Conservation (phyloP, 2,113 vertebrate genomes). For the Rhegmatorhina hoffmannsi region DNA sequence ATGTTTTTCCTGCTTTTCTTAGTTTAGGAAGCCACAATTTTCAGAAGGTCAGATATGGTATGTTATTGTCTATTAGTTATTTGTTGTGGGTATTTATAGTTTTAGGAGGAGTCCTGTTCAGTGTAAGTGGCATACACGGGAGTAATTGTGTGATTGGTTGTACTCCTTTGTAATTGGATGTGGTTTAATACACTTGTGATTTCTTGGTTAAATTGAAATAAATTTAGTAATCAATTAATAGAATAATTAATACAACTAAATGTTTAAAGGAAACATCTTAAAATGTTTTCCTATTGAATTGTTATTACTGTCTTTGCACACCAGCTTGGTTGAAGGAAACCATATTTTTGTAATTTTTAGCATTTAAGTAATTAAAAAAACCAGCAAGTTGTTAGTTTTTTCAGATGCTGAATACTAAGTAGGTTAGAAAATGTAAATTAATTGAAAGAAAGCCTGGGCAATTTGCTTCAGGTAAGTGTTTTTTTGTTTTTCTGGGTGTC, state of each 20-base stretch:
- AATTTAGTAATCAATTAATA: neutral
- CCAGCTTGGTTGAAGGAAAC: neutral
- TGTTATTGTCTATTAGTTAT: neutral
- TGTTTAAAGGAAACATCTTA: neutral
- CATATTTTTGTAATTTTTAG: neutral
- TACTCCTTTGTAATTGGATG: neutral
- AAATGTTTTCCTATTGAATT: neutral
- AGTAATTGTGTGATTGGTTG: neutral
- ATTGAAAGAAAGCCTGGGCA: neutral
- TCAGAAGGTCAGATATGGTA: neutral
- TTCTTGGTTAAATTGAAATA: neutral
- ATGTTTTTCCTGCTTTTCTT: neutral
- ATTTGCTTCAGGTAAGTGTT: neutral
- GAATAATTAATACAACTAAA: neutral
- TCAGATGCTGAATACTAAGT: neutral
- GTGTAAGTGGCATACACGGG: neutral
- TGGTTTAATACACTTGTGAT: neutral
- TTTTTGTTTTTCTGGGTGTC: neutral
- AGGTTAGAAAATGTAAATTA: neutral
- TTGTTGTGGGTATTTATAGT: accelerated
- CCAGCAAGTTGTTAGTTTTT: neutral
- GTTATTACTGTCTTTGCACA: neutral
- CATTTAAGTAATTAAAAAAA: neutral
- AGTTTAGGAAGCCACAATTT: neutral
- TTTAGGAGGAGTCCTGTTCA: neutral